Evolutionary conservation across 2,888 invertebrate species (phyloP), one percentile per base, ranked within the genome.

Genomic region (Ganaspis brasiliensis): DNA sequence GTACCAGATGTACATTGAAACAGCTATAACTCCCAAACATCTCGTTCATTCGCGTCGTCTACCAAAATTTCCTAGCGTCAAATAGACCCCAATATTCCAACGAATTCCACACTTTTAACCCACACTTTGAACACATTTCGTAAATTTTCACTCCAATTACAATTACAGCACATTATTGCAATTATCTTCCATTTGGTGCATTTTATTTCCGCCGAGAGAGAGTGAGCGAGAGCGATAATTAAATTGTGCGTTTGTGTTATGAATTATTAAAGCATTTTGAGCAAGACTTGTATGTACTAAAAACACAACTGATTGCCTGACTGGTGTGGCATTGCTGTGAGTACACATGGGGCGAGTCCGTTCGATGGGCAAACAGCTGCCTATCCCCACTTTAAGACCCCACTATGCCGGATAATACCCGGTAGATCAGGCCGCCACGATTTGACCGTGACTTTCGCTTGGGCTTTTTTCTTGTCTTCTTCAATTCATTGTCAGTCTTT

Each of bases 301-400:
- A 40, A 14, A 63, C 40, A 21, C 63, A 37, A 63, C 63, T 21
- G 40, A 57, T n/a, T 56, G 61, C 26, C 26, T 16, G 49, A 40
- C 21, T 82, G 81, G 83, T 80, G 82, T 78, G 79, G 84, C 82
- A 84, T 86, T 83, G 79, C 80, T 73, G 78, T 77, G 85, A 76
- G 80, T 81, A 81, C 84, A 82, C 85, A 83, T 81, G 85, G 81
- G 82, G 80, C 79, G 73, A 77, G 74, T 72, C 81, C 74, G 78
- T 78, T 79, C 73, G 72, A 73, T 71, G 79, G 80, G 77, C 84
- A 79, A 87, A 84, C 87, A 86, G 86, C 86, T 86, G 86, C 86
- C 86, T 73, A 77, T 76, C 86, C 85, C 86, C 84, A 76, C 81
- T 79, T 61, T 26, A 52, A 70, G 73, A 79, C 80, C 79, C 78